Conservation (phyloP, 2,888 invertebrate genomes). For the Uropetala carovei region DNA sequence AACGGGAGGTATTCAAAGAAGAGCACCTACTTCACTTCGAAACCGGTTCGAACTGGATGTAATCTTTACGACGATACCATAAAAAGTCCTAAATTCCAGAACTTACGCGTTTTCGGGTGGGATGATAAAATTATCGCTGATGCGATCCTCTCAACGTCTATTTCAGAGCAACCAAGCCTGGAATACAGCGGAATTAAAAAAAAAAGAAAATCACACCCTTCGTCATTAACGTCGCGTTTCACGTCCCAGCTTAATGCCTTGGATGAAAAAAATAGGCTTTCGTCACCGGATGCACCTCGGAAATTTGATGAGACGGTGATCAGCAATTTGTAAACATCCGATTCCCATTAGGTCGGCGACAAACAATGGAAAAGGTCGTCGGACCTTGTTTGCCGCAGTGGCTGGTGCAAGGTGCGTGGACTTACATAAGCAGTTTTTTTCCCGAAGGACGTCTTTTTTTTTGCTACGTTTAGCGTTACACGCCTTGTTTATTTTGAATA, state of each 20-base stretch:
- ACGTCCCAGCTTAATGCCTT: background rate
- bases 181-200: background rate
- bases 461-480: background rate
- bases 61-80: background rate
- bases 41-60: conserved; percentile 30
- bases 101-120: too few species aligned
- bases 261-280: background rate
- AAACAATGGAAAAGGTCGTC: background rate
- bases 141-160: too few species aligned
- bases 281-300: background rate
- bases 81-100: too few species aligned
- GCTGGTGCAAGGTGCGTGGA: background rate
- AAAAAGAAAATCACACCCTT: background rate
- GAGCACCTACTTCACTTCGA: background rate
- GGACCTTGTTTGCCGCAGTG: background rate
- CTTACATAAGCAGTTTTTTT: background rate
- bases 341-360: background rate
- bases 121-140: too few species aligned
- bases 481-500: background rate
- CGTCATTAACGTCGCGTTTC: background rate
- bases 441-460: background rate
- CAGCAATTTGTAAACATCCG: background rate
- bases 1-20: too few species aligned
- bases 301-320: background rate
- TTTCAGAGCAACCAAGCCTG: background rate